Percentiles rank a stretch among this genome's conserved stretches.
Conservation (phyloP, 1,140 invertebrate species). For the Notospermus geniculatus region DNA sequence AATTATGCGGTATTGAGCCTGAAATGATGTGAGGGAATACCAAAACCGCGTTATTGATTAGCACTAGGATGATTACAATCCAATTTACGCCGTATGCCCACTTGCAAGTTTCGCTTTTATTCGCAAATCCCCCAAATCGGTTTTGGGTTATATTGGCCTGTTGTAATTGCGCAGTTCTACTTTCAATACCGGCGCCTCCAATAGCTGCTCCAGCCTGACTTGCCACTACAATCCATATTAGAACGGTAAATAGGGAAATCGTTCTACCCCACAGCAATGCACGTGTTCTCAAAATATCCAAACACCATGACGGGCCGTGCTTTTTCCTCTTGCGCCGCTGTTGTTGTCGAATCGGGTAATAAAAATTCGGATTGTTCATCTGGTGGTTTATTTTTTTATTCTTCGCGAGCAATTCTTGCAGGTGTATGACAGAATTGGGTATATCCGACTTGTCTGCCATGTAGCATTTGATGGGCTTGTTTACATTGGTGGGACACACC, state of each 20-base stretch:
- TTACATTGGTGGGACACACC: not conserved
- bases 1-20: slow-evolving; percentile 8
- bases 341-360: not conserved
- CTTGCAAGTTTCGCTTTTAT: slow-evolving; percentile 7
- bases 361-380: not conserved
- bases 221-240: slow-evolving; percentile 10
- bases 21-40: slow-evolving; percentile 9
- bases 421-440: slow-evolving; percentile 8
- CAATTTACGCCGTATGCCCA: slow-evolving; percentile 5
- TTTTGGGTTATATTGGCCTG: not conserved
- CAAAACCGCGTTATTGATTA: slow-evolving; percentile 9
- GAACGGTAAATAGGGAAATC: slow-evolving; percentile 4
- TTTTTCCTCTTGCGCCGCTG: slow-evolving; percentile 1
- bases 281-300: slow-evolving; percentile 4
- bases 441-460: slow-evolving; percentile 7
- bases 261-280: not conserved
- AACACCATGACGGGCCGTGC: slow-evolving; percentile 8
- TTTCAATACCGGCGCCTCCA: slow-evolving; percentile 2
- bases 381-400: not conserved
- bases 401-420: slow-evolving; percentile 5
- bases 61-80: slow-evolving; percentile 1
- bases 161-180: not conserved
- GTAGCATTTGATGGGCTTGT: slow-evolving; percentile 9
- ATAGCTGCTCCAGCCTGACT: slow-evolving; percentile 6
- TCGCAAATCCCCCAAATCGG: not conserved